Base-by-base conservation (phyloP, 1,140 invertebrate genomes). In the Sweltsa coloradensis region DNA sequence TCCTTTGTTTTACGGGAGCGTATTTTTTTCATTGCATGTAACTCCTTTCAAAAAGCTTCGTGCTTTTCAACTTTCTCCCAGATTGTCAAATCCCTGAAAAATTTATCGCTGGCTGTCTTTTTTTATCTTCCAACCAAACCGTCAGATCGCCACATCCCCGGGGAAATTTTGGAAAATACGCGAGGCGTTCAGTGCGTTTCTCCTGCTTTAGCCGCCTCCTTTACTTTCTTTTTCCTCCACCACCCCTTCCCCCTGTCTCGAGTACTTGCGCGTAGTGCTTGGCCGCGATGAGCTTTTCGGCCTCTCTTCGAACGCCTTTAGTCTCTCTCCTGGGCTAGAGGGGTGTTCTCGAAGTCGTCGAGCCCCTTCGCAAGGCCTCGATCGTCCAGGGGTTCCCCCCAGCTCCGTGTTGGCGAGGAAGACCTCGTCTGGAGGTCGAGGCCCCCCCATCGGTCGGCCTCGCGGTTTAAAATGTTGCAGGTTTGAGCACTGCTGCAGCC, bases 371-470 rank as follows among this genome's bases (percentile, higher is more conserved):
- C 65, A 27, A 97, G 71, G 89, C 87, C 61, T 97, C 90, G 5
- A 96, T 94, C 90, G 66, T 97, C 94, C 37, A 97, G 71, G 0
- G 90, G 91, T 53, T 84, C 78, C n/a, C 27, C 92, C 93, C 31
- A 91, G 71, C 55, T 93, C 81, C 7, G 77, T 78, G 65, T 86
- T 89, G 53, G 96, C 91, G 9, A 98, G 69, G 66, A 93, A 96
- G 0, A 89, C 85, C 62, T 94, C 85, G 62, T 98, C 88, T 87
- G 42, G 89, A 89, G 27, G 88, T 94, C 3, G 89, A 84, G 0
- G 93, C 90, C 68, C 98, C 94, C 49, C 98, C 93, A 60, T 95
- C n/a, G 89, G 65, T 98, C 93, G 0, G 93, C 94, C 68, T 99
- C 95, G 43, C 89, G 78, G 63, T 94, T 96, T 65, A 97, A 96